phyloP scores from a whole-genome alignment of 2,113 vertebrate species.

The Sterna hirundo region DNA sequence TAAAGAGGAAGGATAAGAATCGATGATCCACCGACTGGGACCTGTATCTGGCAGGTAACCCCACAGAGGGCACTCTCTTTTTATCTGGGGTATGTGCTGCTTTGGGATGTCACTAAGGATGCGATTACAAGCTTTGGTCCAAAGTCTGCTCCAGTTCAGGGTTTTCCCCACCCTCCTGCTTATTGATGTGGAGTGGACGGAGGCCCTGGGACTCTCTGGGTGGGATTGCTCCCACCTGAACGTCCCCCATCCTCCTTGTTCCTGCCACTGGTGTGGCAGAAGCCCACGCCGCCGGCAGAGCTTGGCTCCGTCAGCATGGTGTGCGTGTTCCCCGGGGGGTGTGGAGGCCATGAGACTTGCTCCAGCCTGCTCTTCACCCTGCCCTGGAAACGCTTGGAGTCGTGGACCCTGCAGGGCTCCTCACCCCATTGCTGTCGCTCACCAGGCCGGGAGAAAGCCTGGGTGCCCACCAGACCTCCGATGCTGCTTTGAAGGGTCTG shows the following conservation, averaged over 20 bases:
- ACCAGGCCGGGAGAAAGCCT: not conserved
- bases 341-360: too few species aligned
- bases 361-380: not conserved
- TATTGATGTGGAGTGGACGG: not conserved
- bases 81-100: not conserved
- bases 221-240: not conserved
- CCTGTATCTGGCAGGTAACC: not conserved
- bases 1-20: not conserved
- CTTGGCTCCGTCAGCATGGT: not conserved
- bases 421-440: not conserved
- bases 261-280: not conserved
- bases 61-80: not conserved
- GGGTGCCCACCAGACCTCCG: not conserved
- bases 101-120: not conserved
- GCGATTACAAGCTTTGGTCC: not conserved
- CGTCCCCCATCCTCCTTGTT: not conserved
- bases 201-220: not conserved
- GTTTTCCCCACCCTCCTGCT: not conserved
- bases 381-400: not conserved
- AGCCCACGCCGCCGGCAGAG: accelerated
- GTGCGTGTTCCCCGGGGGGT: not conserved
- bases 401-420: not conserved
- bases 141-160: not conserved
- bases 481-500: not conserved
- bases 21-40: not conserved